Evolutionary conservation across 1,140 invertebrate species (phyloP).

Genomic region (Dryas iulia): DNA sequence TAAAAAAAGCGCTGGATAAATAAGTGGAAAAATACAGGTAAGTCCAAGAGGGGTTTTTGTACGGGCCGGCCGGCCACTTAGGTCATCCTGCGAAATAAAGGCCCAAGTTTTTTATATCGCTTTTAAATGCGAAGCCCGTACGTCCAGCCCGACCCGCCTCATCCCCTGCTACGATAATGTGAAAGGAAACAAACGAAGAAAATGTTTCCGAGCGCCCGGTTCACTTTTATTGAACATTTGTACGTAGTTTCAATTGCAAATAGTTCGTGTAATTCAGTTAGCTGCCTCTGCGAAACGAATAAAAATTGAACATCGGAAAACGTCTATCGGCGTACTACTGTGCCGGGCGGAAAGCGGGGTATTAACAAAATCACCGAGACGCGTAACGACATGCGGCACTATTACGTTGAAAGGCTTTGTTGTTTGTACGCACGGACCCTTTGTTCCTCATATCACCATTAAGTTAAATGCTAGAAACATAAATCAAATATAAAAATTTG

Average conservation of each 20-base stretch:
- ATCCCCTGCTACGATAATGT: conserved; percentile 72
- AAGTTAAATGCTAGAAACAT: background rate
- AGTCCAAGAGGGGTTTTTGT: conserved; percentile 78
- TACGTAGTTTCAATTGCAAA: conserved; percentile 77
- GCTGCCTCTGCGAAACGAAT: conserved; percentile 53
- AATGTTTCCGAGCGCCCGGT: conserved; percentile 73
- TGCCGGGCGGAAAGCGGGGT: conserved; percentile 42
- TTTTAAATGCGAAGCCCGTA: conserved; percentile 77
- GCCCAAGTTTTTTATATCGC: conserved; percentile 77
- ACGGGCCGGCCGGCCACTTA: conserved; percentile 76
- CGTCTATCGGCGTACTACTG: conserved; percentile 41
- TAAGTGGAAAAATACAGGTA: conserved; percentile 80
- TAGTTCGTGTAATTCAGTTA: conserved; percentile 77
- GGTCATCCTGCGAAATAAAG: conserved; percentile 79
- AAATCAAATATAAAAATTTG: background rate
- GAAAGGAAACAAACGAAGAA: conserved; percentile 79
- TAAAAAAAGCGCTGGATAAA: conserved; percentile 78
- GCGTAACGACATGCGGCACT: conserved; percentile 23
- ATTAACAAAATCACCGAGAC: conserved; percentile 53
- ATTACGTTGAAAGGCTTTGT: conserved; percentile 22
- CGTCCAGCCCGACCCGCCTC: conserved; percentile 63
- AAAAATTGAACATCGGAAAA: conserved; percentile 52
- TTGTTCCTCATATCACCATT: background rate
- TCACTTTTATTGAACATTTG: conserved; percentile 73
- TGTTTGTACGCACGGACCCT: background rate